phyloP scores from a whole-genome alignment of 2,797 vertebrate genomes.

The Coregonus suidteri region DNA sequence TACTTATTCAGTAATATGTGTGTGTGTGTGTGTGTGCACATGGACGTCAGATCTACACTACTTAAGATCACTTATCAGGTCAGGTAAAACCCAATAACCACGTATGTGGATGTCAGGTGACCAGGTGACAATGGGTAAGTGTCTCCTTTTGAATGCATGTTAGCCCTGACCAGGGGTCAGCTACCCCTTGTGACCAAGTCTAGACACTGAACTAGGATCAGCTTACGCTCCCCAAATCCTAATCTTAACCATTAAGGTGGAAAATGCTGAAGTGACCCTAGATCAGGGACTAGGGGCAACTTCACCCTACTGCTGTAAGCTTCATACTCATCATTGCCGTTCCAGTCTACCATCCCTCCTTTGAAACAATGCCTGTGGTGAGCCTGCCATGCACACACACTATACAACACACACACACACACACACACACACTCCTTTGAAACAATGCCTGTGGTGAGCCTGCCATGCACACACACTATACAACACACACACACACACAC shows the following conservation, averaged over 20 bases:
- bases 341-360: neutral
- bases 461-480: neutral
- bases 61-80: too few relatives aligned
- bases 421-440: neutral
- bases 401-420: neutral
- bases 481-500: neutral
- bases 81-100: too few relatives aligned
- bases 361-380: neutral
- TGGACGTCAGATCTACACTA: too few relatives aligned
- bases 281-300: too few relatives aligned
- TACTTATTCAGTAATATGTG: too few relatives aligned
- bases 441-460: neutral
- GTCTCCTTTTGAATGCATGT: too few relatives aligned
- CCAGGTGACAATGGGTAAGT: too few relatives aligned
- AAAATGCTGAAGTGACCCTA: too few relatives aligned
- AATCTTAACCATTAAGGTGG: too few relatives aligned
- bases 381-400: neutral
- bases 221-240: too few relatives aligned
- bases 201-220: neutral
- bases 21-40: neutral
- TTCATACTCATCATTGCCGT: neutral
- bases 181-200: neutral
- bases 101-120: too few relatives aligned
- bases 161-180: neutral
- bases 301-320: neutral